These are phyloP conservation scores for Periphyllus acericola DNA, from an alignment of 2,888 invertebrate genomes.

Conservation along the genomic window DNA sequence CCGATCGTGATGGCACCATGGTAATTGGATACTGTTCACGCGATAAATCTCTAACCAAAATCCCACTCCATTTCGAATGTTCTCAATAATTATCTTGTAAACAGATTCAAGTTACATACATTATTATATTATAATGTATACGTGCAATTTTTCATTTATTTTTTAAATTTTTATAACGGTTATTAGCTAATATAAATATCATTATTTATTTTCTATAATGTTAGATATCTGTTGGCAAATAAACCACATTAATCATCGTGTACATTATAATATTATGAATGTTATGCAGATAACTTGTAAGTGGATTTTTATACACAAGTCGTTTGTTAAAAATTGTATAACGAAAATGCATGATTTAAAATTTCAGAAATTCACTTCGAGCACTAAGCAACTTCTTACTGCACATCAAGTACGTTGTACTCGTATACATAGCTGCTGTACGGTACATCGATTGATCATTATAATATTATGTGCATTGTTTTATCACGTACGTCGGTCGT, in stretches of 20 bases:
- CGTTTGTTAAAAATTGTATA: not conserved
- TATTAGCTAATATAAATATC: not conserved
- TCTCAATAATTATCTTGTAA: conserved; percentile 15
- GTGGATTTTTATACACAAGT: not conserved
- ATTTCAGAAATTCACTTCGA: not conserved
- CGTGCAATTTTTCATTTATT: not conserved
- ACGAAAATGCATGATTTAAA: not conserved
- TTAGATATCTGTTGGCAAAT: not conserved
- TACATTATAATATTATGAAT: not conserved
- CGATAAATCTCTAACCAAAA: conserved; percentile 29
- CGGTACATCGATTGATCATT: conserved; percentile 9
- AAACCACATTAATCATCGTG: not conserved
- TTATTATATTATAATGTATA: not conserved
- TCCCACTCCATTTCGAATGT: not conserved
- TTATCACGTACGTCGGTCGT: conserved; percentile 7
- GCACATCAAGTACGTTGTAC: not conserved
- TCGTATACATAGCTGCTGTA: not conserved
- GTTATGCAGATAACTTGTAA: not conserved
- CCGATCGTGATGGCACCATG: not conserved
- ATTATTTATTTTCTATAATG: not conserved
- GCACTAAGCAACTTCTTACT: not conserved
- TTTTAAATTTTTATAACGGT: not conserved
- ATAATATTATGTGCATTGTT: not conserved
- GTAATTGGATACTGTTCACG: conserved; percentile 32
- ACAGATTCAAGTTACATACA: not conserved